These are phyloP conservation scores for Phragmatobia fuliginosa DNA, from an alignment of 2,888 invertebrate genomes.

Conservation along the genomic window DNA sequence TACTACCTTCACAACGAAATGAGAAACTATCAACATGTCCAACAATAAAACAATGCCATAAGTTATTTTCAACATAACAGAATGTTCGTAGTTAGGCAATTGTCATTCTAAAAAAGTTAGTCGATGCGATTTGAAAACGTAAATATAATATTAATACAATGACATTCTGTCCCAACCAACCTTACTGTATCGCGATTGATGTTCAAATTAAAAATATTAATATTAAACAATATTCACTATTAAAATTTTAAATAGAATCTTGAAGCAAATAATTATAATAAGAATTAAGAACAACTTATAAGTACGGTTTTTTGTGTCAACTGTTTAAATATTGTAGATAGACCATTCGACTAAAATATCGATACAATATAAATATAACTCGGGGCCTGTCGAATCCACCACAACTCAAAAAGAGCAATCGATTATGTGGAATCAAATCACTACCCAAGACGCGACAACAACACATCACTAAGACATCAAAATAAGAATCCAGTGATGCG, in stretches of 20 bases:
- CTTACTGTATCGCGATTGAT: slow-evolving; percentile 41
- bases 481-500: slow-evolving; percentile 38
- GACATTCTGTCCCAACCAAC: slow-evolving; percentile 36
- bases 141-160: slow-evolving; percentile 22
- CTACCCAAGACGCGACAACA: slow-evolving; percentile 52
- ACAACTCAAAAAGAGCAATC: slow-evolving; percentile 41
- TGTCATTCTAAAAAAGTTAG: slow-evolving; percentile 35
- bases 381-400: slow-evolving; percentile 43
- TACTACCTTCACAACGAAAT: slow-evolving; percentile 38
- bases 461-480: slow-evolving; percentile 43
- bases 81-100: slow-evolving; percentile 37
- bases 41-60: not conserved
- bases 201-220: slow-evolving; percentile 47
- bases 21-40: slow-evolving; percentile 8
- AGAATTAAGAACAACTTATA: slow-evolving; percentile 56
- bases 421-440: slow-evolving; percentile 45
- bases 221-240: slow-evolving; percentile 47
- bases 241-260: slow-evolving; percentile 51
- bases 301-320: slow-evolving; percentile 53
- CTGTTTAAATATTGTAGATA: slow-evolving; percentile 46
- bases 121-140: slow-evolving; percentile 37
- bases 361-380: slow-evolving; percentile 47
- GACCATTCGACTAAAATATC: slow-evolving; percentile 43
- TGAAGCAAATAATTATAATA: slow-evolving; percentile 54
- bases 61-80: slow-evolving; percentile 30